Base-by-base conservation (phyloP, 2,797 vertebrate genomes). In the Macroramphosus scolopax region DNA sequence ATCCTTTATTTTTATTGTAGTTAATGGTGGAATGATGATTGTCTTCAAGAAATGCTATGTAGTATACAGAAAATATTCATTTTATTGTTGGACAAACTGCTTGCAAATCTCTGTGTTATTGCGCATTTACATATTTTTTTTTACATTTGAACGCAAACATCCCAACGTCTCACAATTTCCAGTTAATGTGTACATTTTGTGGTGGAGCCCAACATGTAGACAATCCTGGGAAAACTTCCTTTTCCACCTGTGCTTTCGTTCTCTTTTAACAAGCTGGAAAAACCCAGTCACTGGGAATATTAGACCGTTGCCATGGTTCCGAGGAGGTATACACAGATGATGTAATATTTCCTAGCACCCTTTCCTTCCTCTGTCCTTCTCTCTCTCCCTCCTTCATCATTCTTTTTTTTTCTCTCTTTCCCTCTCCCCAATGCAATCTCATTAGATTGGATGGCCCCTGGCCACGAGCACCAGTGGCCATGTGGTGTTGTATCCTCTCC, bases 71-170 rank as follows among this genome's bases (percentile, higher is more conserved):
- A 81, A 82, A 75, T 65, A 68, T 81, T 73, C 58, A 59, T 63
- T 36, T 43, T 85, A 89, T 91, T 90, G 90, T 88, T 91, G 89
- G 89, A 90, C 89, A 90, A 90, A 90, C 88, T 88, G 83, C 72
- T 78, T 39, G 15, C 40, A 47, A 17, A 61, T 61, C 37, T 66
- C 36, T 5, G 4, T 57, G 14, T 38, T 33, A 47, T 57, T 62
- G 43, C 1, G 30, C 58, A 59, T 81, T 83, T 80, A 79, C 72
- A 70, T 63, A 51, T 59, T 48, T 50, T 43, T 68, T 30, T 32
- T 12, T 26, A 52, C n/a, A 17, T 39, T 30, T 42, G 41, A 48
- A 48, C n/a, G n/a, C n/a, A n/a, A n/a, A n/a, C n/a, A n/a, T 81
- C 65, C 66, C 56, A 68, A 72, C 75, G 70, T 84, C 38, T 60